Percentiles rank a stretch among this genome's conserved stretches.
Evolutionary conservation across 2,888 invertebrate genomes (phyloP).

Genomic region (Harpagoxenus sublaevis): DNA sequence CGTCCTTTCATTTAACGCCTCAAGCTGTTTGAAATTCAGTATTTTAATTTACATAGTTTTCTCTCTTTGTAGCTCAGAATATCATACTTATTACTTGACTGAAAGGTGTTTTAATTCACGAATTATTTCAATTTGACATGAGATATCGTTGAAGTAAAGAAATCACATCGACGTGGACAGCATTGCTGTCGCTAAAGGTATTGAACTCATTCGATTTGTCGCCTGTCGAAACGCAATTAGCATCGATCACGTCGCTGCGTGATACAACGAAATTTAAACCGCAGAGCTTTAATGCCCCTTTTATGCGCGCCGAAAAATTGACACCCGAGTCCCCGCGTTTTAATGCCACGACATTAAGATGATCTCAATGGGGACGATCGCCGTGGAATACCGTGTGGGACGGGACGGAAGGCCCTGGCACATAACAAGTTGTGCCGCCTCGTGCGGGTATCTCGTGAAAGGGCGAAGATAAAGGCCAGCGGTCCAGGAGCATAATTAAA

Average conservation of each 20-base stretch:
- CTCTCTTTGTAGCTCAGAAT: not conserved
- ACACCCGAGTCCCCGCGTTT: slow-evolving; percentile 70
- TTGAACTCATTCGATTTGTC: slow-evolving; percentile 23
- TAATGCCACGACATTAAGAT: slow-evolving; percentile 70
- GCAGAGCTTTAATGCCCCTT: slow-evolving; percentile 49
- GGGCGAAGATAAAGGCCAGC: slow-evolving; percentile 74
- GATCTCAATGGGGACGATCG: slow-evolving; percentile 67
- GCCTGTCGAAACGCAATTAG: slow-evolving; percentile 27
- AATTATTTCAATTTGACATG: not conserved
- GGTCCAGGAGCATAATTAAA: slow-evolving; percentile 81
- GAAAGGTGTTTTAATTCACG: not conserved
- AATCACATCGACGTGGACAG: not conserved
- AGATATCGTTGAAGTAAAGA: not conserved
- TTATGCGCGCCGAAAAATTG: slow-evolving; percentile 68
- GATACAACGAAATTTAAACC: slow-evolving; percentile 16
- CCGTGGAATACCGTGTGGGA: slow-evolving; percentile 64
- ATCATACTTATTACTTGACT: not conserved
- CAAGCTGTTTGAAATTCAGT: slow-evolving; percentile 7
- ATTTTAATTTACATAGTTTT: slow-evolving; percentile 3
- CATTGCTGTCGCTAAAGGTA: not conserved
- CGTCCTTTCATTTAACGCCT: not conserved
- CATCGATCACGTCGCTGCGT: not conserved
- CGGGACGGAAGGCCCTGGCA: slow-evolving; percentile 69
- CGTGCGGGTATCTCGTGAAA: slow-evolving; percentile 78
- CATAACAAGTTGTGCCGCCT: slow-evolving; percentile 77